Conservation (phyloP, 2,797 vertebrate species). For the Adrianichthys oophorus region DNA sequence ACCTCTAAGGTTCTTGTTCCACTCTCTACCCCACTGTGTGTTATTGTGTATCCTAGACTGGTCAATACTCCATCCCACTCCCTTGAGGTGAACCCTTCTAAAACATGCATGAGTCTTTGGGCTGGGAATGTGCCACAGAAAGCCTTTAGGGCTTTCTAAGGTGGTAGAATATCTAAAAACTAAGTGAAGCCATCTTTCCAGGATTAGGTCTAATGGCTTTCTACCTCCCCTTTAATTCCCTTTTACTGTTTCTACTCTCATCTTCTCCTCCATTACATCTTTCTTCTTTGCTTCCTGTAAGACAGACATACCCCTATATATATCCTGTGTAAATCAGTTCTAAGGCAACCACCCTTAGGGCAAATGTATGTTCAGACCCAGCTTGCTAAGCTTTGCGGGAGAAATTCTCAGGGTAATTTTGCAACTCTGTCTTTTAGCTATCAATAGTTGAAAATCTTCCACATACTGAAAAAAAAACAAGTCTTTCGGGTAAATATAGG, state of each 20-base stretch:
- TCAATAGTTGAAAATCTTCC: neutral
- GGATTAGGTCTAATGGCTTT: conserved; percentile 70
- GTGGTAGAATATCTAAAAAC: conserved; percentile 67
- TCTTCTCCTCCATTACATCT: conserved; percentile 16
- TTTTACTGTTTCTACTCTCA: conserved; percentile 42
- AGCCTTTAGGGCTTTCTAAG: conserved; percentile 62
- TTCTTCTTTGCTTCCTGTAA: conserved; percentile 12
- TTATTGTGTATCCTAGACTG: conserved; percentile 69
- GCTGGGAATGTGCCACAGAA: conserved; percentile 56
- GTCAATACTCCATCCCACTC: conserved; percentile 67
- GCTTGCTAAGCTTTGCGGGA: conserved; percentile 29
- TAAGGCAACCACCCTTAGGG: conserved; percentile 35
- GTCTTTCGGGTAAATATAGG: no score
- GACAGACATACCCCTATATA: conserved; percentile 46
- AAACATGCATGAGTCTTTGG: conserved; percentile 80
- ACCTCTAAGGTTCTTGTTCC: conserved; percentile 65
- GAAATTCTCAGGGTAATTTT: conserved; percentile 23
- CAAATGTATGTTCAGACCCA: conserved; percentile 34
- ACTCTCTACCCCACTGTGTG: conserved; percentile 53
- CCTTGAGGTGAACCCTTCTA: conserved; percentile 66
- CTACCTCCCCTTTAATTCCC: conserved; percentile 41
- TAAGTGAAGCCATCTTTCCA: conserved; percentile 62
- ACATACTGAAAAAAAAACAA: conserved; percentile 16
- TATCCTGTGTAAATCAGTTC: conserved; percentile 42
- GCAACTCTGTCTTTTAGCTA: conserved; percentile 32